phyloP scores from a whole-genome alignment of 2,888 invertebrate genomes.

The Cheilosia scutellata region DNA sequence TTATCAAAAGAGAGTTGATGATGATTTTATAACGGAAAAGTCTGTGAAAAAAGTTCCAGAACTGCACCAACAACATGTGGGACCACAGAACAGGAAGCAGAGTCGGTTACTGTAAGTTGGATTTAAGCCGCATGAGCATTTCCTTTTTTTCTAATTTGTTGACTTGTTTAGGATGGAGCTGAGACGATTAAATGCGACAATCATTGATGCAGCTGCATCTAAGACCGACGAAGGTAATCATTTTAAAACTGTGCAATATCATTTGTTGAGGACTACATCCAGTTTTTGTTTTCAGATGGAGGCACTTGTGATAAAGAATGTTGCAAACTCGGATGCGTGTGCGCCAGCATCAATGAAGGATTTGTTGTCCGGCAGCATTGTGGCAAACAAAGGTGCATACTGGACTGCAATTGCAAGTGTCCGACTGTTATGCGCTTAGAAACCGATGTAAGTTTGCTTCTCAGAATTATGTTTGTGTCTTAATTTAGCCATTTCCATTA shows the following conservation, averaged over 20 bases:
- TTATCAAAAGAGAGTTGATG: slow-evolving; percentile 76
- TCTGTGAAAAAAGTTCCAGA: slow-evolving; percentile 34
- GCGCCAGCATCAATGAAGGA: slow-evolving; percentile 86
- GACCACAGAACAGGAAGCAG: slow-evolving; percentile 77
- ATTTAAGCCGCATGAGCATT: neutral
- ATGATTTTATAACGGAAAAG: slow-evolving; percentile 50
- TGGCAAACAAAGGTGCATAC: slow-evolving; percentile 85
- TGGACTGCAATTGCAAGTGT: slow-evolving; percentile 84
- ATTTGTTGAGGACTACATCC: neutral
- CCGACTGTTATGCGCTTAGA: slow-evolving; percentile 81
- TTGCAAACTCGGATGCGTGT: slow-evolving; percentile 89
- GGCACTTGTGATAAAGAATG: slow-evolving; percentile 85
- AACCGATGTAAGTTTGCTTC: slow-evolving; percentile 80
- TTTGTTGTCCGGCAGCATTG: slow-evolving; percentile 86
- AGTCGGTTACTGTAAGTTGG: slow-evolving; percentile 80
- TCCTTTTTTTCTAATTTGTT: slow-evolving; percentile 9
- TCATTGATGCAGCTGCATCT: slow-evolving; percentile 85
- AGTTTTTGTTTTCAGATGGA: slow-evolving; percentile 24
- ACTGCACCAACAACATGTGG: slow-evolving; percentile 50
- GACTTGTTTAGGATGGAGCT: slow-evolving; percentile 84
- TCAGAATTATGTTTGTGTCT: neutral
- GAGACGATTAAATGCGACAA: slow-evolving; percentile 87
- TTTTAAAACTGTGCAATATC: no score
- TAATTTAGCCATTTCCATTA: slow-evolving; percentile 52
- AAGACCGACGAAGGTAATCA: slow-evolving; percentile 79